Conservation (phyloP, 2,797 vertebrate species). For the Pseudochromis fuscus region DNA sequence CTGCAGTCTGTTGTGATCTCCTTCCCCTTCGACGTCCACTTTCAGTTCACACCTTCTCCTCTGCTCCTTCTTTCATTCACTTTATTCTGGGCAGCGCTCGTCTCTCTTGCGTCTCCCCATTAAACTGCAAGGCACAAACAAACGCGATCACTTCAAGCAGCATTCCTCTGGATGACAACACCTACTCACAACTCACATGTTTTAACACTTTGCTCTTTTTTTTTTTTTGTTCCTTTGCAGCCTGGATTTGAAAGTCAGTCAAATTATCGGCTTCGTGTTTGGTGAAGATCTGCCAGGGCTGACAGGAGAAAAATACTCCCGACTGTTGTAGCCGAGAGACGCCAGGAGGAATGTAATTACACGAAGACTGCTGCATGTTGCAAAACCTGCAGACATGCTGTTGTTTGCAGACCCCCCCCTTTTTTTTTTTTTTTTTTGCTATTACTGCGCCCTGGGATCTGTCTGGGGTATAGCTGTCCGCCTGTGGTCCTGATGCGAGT, state of each 20-base stretch:
- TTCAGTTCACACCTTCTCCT: slow-evolving; percentile 46
- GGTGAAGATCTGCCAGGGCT: slow-evolving; percentile 36
- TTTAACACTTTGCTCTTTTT: slow-evolving; percentile 29
- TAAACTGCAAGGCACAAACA: slow-evolving; percentile 74
- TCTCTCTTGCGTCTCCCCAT: slow-evolving; percentile 64
- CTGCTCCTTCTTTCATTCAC: slow-evolving; percentile 33
- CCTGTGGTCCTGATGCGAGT: slow-evolving; percentile 87
- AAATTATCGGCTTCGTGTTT: slow-evolving; percentile 46
- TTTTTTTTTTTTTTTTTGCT: too few relatives aligned
- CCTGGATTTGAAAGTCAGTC: slow-evolving; percentile 40
- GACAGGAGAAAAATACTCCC: slow-evolving; percentile 55
- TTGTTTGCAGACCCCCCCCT: slow-evolving; percentile 40
- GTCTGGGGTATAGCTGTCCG: slow-evolving; percentile 54
- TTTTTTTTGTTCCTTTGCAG: too few relatives aligned
- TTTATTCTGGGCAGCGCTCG: slow-evolving; percentile 63
- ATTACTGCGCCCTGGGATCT: slow-evolving; percentile 50
- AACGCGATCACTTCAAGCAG: slow-evolving; percentile 60
- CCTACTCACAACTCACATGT: slow-evolving; percentile 45
- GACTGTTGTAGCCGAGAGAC: slow-evolving; percentile 62
- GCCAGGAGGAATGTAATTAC: slow-evolving; percentile 71
- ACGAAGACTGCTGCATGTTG: slow-evolving; percentile 66
- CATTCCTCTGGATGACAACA: slow-evolving; percentile 45
- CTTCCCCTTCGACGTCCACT: slow-evolving; percentile 50
- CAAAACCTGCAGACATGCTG: slow-evolving; percentile 61
- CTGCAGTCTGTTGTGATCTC: slow-evolving; percentile 61